phyloP scores from a whole-genome alignment of 2,113 vertebrate genomes.

The Ginglymostoma cirratum region DNA sequence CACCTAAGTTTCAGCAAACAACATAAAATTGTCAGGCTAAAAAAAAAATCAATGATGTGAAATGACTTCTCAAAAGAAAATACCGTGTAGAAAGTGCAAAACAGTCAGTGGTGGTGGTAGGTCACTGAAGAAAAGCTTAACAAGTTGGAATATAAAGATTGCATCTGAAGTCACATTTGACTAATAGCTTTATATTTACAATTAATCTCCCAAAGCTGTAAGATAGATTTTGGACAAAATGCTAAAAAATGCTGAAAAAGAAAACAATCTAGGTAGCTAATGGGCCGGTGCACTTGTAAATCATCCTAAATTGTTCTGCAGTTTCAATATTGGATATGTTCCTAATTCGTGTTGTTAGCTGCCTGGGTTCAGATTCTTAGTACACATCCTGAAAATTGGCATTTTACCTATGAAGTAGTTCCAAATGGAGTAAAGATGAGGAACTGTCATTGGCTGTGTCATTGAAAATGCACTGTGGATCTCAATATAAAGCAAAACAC shows the following conservation, averaged over 20 bases:
- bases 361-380: neutral
- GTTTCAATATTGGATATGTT: neutral
- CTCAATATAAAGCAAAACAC: neutral
- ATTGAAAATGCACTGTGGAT: neutral
- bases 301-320: neutral
- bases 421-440: neutral
- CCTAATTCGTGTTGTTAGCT: neutral
- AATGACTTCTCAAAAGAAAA: slow-evolving; percentile 21
- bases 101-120: neutral
- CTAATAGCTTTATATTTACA: neutral
- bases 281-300: neutral
- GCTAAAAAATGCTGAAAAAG: neutral
- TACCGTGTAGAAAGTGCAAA: neutral
- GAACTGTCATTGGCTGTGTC: neutral
- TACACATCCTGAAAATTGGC: neutral
- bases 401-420: neutral
- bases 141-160: neutral
- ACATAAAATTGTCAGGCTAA: neutral
- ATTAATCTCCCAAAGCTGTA: neutral
- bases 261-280: neutral
- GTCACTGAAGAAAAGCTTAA: no score
- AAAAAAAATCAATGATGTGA: neutral
- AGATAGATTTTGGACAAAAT: neutral
- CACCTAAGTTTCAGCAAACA: neutral
- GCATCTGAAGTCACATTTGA: neutral